Evolutionary conservation across 2,888 invertebrate genomes (phyloP).

Genomic region (Malacosoma neustria): DNA sequence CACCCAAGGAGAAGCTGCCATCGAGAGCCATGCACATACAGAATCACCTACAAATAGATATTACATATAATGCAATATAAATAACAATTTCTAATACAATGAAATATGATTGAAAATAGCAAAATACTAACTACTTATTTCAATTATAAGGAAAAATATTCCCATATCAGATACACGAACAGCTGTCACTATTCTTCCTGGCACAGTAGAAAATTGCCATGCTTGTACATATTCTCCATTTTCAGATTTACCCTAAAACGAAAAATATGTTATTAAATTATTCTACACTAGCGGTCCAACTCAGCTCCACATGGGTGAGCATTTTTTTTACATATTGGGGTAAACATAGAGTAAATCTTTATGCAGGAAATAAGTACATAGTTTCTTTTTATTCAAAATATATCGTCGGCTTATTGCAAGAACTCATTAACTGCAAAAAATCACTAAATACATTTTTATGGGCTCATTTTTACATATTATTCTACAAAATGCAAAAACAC

Average conservation of each 20-base stretch:
- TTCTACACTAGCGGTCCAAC: too few relatives aligned
- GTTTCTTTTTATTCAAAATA: too few relatives aligned
- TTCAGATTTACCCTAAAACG: constrained; percentile 50
- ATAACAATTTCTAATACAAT: too few relatives aligned
- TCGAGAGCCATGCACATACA: constrained; percentile 53
- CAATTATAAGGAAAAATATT: constrained; percentile 60
- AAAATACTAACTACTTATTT: constrained; percentile 44
- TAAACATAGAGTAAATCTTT: too few relatives aligned
- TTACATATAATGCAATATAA: background rate
- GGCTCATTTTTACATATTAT: too few relatives aligned
- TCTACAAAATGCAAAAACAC: too few relatives aligned
- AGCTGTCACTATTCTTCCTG: constrained; percentile 55
- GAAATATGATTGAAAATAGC: background rate
- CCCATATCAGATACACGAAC: constrained; percentile 62
- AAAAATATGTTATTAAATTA: background rate
- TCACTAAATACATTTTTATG: too few relatives aligned
- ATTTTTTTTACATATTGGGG: too few relatives aligned
- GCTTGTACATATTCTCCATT: constrained; percentile 61
- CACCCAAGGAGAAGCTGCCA: constrained; percentile 58
- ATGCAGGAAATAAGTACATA: too few relatives aligned
- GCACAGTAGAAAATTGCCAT: constrained; percentile 59
- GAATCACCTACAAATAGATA: constrained; percentile 28
- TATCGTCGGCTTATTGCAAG: too few relatives aligned
- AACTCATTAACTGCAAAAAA: too few relatives aligned
- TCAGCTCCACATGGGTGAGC: too few relatives aligned